Evolutionary conservation across 2,888 invertebrate genomes (phyloP).

Genomic region (Tipula vernalis): DNA sequence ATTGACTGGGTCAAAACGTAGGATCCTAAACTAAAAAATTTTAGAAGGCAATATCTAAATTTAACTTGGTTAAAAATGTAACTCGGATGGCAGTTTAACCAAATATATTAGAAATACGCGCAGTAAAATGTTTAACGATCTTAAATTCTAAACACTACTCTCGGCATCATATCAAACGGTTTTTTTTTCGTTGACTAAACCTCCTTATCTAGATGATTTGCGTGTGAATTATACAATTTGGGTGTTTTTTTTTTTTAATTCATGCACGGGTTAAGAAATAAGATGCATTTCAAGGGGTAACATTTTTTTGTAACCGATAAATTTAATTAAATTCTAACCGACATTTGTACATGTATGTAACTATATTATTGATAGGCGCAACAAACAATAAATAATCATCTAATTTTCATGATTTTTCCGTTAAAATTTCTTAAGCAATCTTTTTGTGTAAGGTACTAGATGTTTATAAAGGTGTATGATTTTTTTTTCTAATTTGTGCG

Average conservation of each 20-base stretch:
- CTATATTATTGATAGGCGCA: neutral
- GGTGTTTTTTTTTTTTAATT: neutral
- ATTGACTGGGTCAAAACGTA: no score
- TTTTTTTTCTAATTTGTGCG: neutral
- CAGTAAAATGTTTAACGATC: neutral
- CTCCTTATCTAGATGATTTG: constrained; percentile 4
- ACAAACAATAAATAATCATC: constrained; percentile 4
- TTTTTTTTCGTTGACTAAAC: neutral
- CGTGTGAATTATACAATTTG: neutral
- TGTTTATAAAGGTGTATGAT: neutral
- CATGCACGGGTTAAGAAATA: neutral
- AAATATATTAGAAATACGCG: no score
- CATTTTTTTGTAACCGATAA: neutral
- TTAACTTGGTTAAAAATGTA: no score
- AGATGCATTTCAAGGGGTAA: neutral
- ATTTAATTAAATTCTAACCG: neutral
- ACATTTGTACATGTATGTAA: neutral
- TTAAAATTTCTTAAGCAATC: neutral
- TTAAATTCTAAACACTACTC: neutral
- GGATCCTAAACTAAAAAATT: no score
- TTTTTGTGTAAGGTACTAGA: neutral
- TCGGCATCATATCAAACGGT: neutral
- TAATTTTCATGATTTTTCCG: neutral
- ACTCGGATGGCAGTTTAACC: no score
- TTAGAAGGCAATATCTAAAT: no score